Conservation (phyloP, 2,113 vertebrate species). For the Cynoglossus semilaevis region DNA sequence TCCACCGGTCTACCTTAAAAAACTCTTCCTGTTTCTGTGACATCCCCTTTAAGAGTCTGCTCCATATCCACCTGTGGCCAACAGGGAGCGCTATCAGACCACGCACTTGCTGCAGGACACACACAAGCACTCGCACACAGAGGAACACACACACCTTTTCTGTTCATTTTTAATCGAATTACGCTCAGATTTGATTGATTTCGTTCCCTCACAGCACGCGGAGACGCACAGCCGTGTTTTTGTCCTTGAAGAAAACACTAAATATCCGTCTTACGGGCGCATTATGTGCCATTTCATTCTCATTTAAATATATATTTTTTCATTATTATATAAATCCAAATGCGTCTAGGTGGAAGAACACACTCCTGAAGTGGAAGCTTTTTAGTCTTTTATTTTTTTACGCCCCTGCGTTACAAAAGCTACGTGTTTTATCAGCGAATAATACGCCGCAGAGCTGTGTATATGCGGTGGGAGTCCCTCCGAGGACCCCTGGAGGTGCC, state of each 20-base stretch:
- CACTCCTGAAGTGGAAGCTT: too few relatives aligned
- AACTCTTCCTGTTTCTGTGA: slow-evolving; percentile 51
- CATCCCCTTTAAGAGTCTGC: slow-evolving; percentile 72
- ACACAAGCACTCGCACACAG: slow-evolving; percentile 21
- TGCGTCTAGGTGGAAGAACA: too few relatives aligned
- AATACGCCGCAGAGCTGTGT: neutral
- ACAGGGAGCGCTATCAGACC: slow-evolving; percentile 56
- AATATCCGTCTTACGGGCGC: too few relatives aligned
- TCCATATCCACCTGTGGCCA: accelerated
- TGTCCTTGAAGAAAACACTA: neutral
- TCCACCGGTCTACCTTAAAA: slow-evolving; percentile 70
- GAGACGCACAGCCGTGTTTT: neutral
- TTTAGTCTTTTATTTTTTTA: too few relatives aligned
- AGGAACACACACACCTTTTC: slow-evolving; percentile 47
- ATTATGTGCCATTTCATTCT: too few relatives aligned
- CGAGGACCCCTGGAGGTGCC: slow-evolving; percentile 14
- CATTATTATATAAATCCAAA: too few relatives aligned
- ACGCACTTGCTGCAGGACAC: neutral
- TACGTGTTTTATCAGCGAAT: slow-evolving; percentile 4
- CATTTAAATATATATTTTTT: too few relatives aligned
- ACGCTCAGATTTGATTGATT: slow-evolving; percentile 29
- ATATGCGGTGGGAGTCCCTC: slow-evolving; percentile 2
- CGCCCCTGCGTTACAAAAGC: too few relatives aligned
- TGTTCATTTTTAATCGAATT: slow-evolving; percentile 35
- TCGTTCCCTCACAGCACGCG: slow-evolving; percentile 29